Percentiles rank a stretch among this genome's conserved stretches.
Conservation (phyloP, 2,888 invertebrate species). For the Campoletis raptor region DNA sequence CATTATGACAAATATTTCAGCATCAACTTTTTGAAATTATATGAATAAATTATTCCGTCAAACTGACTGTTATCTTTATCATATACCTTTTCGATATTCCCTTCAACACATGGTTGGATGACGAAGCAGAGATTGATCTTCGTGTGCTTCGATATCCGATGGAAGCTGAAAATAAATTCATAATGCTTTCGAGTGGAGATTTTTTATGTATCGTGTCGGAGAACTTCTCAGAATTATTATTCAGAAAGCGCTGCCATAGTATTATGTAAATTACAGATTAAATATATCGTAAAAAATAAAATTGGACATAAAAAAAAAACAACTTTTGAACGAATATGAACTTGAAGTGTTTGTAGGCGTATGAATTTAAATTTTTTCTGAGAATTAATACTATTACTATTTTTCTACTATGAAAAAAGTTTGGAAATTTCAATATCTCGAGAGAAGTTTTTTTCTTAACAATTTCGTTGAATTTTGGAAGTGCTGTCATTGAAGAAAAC, state of each 20-base stretch:
- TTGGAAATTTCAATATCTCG: background rate
- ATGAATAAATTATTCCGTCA: background rate
- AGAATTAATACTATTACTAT: background rate
- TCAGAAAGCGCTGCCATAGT: background rate
- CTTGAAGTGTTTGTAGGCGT: background rate
- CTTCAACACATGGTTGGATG: background rate
- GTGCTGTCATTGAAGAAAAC: background rate
- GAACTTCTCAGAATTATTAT: background rate
- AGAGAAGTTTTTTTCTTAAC: background rate
- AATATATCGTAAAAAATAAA: no score
- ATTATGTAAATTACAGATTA: background rate
- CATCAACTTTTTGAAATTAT: slow-evolving; percentile 10
- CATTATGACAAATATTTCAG: slow-evolving; percentile 8
- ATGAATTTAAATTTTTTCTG: background rate
- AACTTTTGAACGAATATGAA: background rate
- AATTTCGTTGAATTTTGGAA: background rate
- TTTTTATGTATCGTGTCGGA: background rate
- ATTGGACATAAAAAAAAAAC: background rate
- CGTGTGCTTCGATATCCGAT: background rate
- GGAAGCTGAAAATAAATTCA: background rate
- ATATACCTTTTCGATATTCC: background rate
- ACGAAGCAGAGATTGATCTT: background rate
- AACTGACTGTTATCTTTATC: background rate
- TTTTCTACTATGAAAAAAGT: background rate
- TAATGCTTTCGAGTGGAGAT: background rate